Evolutionary conservation across 2,113 vertebrate genomes (phyloP), one percentile per base, ranked within the genome.

Genomic region (Caranx ignobilis): DNA sequence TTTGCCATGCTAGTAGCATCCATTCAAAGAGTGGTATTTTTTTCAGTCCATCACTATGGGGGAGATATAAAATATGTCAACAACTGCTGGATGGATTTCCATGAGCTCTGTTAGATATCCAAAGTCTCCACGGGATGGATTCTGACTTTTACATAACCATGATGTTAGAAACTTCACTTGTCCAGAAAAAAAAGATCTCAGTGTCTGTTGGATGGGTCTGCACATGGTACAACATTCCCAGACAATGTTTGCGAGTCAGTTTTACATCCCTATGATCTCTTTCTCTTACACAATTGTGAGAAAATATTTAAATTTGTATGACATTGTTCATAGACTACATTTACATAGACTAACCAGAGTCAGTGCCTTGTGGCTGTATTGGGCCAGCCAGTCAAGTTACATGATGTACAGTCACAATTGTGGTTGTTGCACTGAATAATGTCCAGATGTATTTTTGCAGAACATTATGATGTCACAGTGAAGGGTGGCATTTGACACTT

Each of bases 21-120:
- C 1, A 31, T 35, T 18, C 39, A 43, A 31, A 6, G 2, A 57
- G 26, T 11, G 63, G 6, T 7, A 2, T 1, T 21, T 16, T 50
- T 18, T 50, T n/a, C 13, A 0, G 2, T 37, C 2, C 11, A 35
- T 35, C 16, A 19, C 16, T 37, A 6, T 61, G 13, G 32, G 56
- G 35, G 26, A 50, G 37, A 34, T n/a, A 26, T 47, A 12, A 55
- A 79, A 71, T 55, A 37, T 75, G 21, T 45, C 45, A 60, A 37
- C 60, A 34, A 32, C 1, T 19, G 4, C 19, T 59, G 4, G 35
- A 57, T 21, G 12, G 5, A 39, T 11, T 37, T 12, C 5, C 19
- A 18, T 26, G 4, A 56, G 26, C 41, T 48, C 37, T 10, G 18
- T 2, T 35, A 35, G 15, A 59, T 34, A 26, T 41, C 3, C 52